Base-by-base conservation (phyloP, 53 echinoderm and acorn worm genomes). In the Astropecten irregularis region DNA sequence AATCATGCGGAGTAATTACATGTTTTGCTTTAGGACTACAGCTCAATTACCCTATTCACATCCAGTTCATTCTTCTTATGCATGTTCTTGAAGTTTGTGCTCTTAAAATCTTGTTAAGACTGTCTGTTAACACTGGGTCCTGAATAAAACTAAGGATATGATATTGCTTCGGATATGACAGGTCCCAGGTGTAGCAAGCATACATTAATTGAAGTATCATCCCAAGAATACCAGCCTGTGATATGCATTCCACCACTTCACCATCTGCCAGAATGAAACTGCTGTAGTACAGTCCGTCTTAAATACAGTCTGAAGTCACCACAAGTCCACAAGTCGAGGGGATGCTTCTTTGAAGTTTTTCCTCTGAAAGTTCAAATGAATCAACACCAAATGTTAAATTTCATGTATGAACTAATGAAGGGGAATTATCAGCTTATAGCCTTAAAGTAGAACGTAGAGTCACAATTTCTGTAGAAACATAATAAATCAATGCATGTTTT, bases 81-180 rank as follows among this genome's bases (percentile, higher is more conserved):
- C 18, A 58, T 21, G 26, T 58, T 58, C 59, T 58, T 58, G 59
- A 58, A 58, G 2, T 58, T 58, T 58, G 59, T 58, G 26, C 22
- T 21, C 26, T 58, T 58, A 25, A 58, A 58, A 21, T 22, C 11
- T 10, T n/a, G n/a, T 3, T 58, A 21, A 11, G 10, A n/a, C 22
- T 25, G 26, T 58, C 59, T 11, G 2, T 58, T n/a, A 58, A 58
- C 18, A 58, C 59, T 1, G 10, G 11, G 19, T 58, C 59, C 26
- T 58, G 26, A 58, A 58, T 58, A 23, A 2, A 58, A 11, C 59
- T 23, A 3, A 58, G 59, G 21, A 58, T 58, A 11, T 58, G 59
- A 2, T 58, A 58, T 58, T 58, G 59, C 26, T 58, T 58, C 2
- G 59, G 59, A 58, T 58, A 58, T 25, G 59, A 58, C 59, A 58